These are phyloP conservation scores for Acestrorhynchus altus DNA, from an alignment of 2,797 vertebrate genomes.

Conservation along the genomic window DNA sequence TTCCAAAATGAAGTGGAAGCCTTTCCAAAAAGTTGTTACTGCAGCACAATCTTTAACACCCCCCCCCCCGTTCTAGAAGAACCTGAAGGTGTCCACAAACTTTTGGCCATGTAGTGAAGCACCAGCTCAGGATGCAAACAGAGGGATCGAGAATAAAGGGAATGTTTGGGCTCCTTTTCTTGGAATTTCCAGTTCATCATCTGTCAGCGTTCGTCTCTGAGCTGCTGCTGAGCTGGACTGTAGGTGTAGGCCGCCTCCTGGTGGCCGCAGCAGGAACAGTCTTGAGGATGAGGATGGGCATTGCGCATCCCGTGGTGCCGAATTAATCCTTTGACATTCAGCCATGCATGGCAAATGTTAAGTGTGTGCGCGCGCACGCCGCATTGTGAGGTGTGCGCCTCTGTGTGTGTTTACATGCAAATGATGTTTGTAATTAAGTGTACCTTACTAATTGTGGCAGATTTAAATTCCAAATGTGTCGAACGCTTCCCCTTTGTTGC, in stretches of 20 bases:
- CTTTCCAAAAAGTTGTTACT: too few relatives aligned
- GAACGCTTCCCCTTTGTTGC: conserved; percentile 34
- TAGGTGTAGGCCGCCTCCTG: conserved; percentile 42
- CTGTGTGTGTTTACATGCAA: conserved; percentile 44
- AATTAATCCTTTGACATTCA: conserved; percentile 34
- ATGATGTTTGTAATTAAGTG: conserved; percentile 45
- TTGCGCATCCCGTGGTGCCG: conserved; percentile 31
- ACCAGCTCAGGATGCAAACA: too few relatives aligned
- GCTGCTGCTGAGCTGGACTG: neutral
- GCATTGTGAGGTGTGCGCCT: neutral
- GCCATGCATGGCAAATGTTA: conserved; percentile 23
- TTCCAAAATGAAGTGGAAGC: too few relatives aligned
- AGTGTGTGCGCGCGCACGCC: conserved; percentile 17
- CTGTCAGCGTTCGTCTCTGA: neutral
- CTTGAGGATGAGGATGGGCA: neutral
- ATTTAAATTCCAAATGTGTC: conserved; percentile 47
- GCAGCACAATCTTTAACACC: too few relatives aligned
- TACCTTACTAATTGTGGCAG: conserved; percentile 41
- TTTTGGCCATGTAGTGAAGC: too few relatives aligned
- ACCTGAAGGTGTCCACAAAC: too few relatives aligned
- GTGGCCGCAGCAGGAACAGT: conserved; percentile 50
- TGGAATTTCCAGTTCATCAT: too few relatives aligned
- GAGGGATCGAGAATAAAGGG: too few relatives aligned
- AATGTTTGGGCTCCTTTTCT: too few relatives aligned
- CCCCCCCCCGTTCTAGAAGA: too few relatives aligned